Conservation (phyloP, 2,797 vertebrate species). For the Sebastes itinus region DNA sequence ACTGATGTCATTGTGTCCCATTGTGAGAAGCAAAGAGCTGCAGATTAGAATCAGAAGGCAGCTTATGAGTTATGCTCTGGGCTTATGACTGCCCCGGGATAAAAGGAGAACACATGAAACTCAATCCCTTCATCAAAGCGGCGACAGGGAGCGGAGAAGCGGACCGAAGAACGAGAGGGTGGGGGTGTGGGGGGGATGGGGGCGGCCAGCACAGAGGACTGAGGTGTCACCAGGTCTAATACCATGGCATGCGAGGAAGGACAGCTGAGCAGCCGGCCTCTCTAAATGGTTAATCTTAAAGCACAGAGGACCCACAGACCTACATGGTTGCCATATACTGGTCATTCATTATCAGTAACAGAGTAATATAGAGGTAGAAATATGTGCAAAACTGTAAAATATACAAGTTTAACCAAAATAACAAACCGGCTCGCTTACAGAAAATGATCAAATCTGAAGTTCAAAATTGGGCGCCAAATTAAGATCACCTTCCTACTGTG, state of each 20-base stretch:
- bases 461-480: not conserved
- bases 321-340: conserved; percentile 10
- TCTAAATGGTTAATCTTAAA: conserved; percentile 79
- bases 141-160: conserved; percentile 74
- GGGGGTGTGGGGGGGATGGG: not conserved
- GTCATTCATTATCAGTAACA: conserved; percentile 18
- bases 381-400: conserved; percentile 1
- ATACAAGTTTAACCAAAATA: not conserved
- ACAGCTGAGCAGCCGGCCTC: conserved; percentile 80
- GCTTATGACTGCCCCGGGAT: conserved; percentile 81
- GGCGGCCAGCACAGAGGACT: conserved; percentile 47
- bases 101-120: conserved; percentile 85
- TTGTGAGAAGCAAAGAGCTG: conserved; percentile 58
- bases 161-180: conserved; percentile 38
- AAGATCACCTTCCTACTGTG: no score
- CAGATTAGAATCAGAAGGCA: conserved; percentile 80
- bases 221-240: conserved; percentile 81
- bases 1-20: conserved; percentile 61
- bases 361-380: not conserved
- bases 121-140: conserved; percentile 85
- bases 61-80: conserved; percentile 81
- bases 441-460: not conserved
- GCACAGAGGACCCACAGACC: conserved; percentile 41
- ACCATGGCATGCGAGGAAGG: conserved; percentile 73
- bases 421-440: not conserved